A percentile compares a stretch with the other conserved stretches of the same genome.
These are phyloP conservation scores for Solenopsis invicta DNA, from an alignment of 1,140 invertebrate genomes.

Conservation along the genomic window DNA sequence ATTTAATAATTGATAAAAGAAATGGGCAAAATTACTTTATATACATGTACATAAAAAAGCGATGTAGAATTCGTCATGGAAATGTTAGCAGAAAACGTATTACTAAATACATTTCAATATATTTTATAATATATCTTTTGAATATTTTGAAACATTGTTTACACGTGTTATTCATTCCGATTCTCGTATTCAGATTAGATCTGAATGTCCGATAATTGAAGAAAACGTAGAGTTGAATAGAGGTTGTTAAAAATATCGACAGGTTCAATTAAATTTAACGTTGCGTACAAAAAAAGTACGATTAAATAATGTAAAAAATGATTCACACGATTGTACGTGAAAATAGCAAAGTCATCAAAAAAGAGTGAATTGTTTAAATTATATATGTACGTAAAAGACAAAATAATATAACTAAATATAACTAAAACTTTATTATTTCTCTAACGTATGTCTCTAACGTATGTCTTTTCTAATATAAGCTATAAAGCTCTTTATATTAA, in stretches of 20 bases:
- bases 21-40: not conserved
- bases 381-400: not conserved
- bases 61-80: not conserved
- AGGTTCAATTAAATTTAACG: not conserved
- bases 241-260: not conserved
- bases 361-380: not conserved
- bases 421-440: constrained; percentile 1
- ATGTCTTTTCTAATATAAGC: not conserved
- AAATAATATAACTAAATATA: not conserved
- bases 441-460: too few relatives aligned
- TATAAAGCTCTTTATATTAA: not conserved
- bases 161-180: not conserved
- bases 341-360: not conserved
- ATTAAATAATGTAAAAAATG: constrained; percentile 19
- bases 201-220: constrained; percentile 21
- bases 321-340: not conserved
- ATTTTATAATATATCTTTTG: constrained; percentile 35
- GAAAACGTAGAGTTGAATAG: constrained; percentile 21
- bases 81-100: not conserved
- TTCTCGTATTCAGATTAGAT: not conserved
- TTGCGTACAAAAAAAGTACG: not conserved
- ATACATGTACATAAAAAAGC: not conserved
- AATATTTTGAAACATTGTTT: not conserved
- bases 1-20: not conserved
- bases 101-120: not conserved